Conservation (phyloP, 2,888 invertebrate species). For the Xestia rhomboidea region DNA sequence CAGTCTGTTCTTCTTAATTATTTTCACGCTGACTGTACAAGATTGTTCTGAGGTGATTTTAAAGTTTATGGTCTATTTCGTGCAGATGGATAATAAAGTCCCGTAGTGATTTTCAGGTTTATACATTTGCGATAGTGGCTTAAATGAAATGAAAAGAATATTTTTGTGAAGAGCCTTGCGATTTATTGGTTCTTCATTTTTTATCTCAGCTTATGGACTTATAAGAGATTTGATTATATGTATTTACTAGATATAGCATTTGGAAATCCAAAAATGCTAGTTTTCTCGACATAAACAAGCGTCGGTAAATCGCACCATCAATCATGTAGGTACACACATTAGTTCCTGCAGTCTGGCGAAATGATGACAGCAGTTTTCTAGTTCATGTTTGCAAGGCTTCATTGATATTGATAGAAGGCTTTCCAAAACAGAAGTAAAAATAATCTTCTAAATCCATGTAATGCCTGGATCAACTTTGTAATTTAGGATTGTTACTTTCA, state of each 20-base stretch:
- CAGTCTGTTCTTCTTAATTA: neutral
- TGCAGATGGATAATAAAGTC: conserved; percentile 15
- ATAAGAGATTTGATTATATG: neutral
- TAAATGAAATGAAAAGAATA: neutral
- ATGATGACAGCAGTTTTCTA: neutral
- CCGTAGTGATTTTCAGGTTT: conserved; percentile 1
- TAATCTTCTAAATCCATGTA: conserved; percentile 11
- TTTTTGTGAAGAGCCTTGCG: neutral
- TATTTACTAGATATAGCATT: neutral
- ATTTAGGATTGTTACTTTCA: conserved; percentile 10
- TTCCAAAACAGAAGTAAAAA: conserved; percentile 1
- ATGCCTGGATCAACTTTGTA: conserved; percentile 20
- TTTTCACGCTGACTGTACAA: neutral
- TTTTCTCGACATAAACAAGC: neutral
- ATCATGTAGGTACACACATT: neutral
- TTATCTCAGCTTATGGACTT: neutral
- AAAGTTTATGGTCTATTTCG: conserved; percentile 15
- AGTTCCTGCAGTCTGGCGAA: neutral
- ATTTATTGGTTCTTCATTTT: neutral
- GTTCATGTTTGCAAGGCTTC: neutral
- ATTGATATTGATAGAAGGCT: conserved; percentile 3
- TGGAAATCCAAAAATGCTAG: neutral
- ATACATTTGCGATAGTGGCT: neutral
- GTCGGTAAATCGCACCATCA: neutral
- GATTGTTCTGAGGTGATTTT: neutral